These are phyloP conservation scores for Benitochromis conjunctus DNA, from an alignment of 2,113 vertebrate species.

Conservation along the genomic window DNA sequence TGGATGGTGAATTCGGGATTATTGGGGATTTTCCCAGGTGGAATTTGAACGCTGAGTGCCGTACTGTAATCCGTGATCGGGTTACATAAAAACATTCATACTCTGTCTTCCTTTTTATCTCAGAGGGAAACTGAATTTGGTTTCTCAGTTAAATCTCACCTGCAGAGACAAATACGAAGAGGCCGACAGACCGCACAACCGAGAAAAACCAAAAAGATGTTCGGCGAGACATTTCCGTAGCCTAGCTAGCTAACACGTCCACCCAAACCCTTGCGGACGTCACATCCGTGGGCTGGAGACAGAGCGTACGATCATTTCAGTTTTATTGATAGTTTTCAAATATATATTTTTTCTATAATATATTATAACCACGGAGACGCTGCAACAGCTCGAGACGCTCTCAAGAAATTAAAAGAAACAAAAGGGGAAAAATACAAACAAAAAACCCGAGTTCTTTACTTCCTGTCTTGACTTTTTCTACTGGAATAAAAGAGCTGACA, in stretches of 20 bases:
- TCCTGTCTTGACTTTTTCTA: accelerated
- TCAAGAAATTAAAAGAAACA: neutral
- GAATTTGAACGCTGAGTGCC: accelerated
- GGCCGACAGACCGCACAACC: accelerated
- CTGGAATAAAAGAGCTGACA: neutral
- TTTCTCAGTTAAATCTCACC: neutral
- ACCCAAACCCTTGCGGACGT: neutral
- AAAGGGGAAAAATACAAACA: neutral
- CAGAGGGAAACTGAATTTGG: neutral
- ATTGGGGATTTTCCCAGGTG: accelerated
- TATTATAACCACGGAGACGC: accelerated
- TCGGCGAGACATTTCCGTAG: accelerated
- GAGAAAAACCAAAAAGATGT: neutral
- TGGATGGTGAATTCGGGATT: accelerated
- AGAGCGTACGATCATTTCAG: accelerated
- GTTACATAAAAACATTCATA: accelerated
- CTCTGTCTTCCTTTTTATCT: neutral
- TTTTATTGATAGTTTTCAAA: neutral
- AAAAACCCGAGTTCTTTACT: neutral
- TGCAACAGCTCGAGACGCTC: accelerated
- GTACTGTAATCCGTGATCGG: accelerated
- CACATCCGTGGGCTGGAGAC: accelerated
- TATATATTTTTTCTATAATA: neutral
- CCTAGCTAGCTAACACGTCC: accelerated
- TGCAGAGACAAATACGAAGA: accelerated